phyloP scores from a whole-genome alignment of 2,888 invertebrate species.

The Eurytoma adleriae region DNA sequence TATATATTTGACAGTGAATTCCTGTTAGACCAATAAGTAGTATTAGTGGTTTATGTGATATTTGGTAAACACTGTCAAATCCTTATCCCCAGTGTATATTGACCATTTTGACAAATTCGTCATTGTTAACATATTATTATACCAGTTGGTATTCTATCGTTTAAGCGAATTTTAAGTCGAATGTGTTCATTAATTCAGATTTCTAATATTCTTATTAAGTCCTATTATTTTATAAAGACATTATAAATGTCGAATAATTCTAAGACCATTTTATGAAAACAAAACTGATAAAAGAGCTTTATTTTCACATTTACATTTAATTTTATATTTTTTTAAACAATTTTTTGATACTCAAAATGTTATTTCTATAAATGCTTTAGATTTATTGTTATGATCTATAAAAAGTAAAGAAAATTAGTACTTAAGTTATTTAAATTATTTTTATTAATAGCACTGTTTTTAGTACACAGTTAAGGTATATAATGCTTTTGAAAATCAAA shows the following conservation, averaged over 20 bases:
- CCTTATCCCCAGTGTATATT: slow-evolving; percentile 5
- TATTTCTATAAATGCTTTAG: no score
- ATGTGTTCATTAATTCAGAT: slow-evolving; percentile 39
- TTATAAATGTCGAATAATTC: slow-evolving; percentile 19
- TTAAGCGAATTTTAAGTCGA: slow-evolving; percentile 7
- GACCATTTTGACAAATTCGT: slow-evolving; percentile 9
- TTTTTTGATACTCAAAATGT: no score
- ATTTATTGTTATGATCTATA: not conserved
- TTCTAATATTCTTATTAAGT: not conserved
- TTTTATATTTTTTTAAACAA: not conserved
- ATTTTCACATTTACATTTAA: not conserved
- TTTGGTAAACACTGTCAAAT: slow-evolving; percentile 24
- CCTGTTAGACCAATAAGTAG: slow-evolving; percentile 26
- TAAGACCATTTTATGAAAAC: not conserved
- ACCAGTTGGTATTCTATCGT: not conserved
- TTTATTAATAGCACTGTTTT: slow-evolving; percentile 27
- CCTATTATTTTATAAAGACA: slow-evolving; percentile 27
- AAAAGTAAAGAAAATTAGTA: not conserved
- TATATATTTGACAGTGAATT: slow-evolving; percentile 25
- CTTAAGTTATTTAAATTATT: slow-evolving; percentile 4
- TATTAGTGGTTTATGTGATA: slow-evolving; percentile 43
- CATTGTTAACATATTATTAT: slow-evolving; percentile 1
- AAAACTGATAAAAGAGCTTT: not conserved
- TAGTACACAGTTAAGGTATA: slow-evolving; percentile 19
- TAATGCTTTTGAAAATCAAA: slow-evolving; percentile 34